Conservation (phyloP, 2,797 vertebrate genomes). For the Labeo calbasu region DNA sequence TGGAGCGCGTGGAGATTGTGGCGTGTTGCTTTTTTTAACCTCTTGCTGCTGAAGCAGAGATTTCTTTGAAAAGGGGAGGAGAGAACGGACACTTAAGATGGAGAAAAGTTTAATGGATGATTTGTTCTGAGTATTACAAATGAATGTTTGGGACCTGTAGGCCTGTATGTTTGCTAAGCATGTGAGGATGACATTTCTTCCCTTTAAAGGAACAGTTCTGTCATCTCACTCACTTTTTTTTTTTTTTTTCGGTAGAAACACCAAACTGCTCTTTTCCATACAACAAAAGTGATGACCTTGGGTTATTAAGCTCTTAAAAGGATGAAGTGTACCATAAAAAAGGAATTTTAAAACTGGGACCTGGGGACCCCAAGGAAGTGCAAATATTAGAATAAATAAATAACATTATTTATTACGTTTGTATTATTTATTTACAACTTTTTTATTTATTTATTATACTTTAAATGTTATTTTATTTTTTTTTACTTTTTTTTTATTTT, state of each 20-base stretch:
- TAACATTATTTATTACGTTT: no score
- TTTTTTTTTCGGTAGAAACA: no score
- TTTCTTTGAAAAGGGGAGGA: conserved; percentile 20
- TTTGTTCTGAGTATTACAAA: neutral
- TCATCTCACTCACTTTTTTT: neutral
- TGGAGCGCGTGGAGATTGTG: conserved; percentile 19
- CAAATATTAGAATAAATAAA: no score
- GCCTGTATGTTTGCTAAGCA: neutral
- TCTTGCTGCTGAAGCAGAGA: conserved; percentile 26
- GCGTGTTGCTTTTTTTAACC: conserved; percentile 43
- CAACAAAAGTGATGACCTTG: neutral
- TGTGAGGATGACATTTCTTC: neutral
- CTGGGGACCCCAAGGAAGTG: no score
- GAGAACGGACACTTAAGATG: conserved; percentile 21
- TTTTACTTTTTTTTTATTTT: no score
- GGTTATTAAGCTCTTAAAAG: neutral
- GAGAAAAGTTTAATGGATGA: neutral
- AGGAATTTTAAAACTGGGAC: neutral
- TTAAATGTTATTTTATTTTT: no score
- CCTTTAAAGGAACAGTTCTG: neutral
- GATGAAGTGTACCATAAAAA: neutral
- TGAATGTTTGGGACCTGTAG: neutral
- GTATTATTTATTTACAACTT: no score
- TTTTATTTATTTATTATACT: no score
- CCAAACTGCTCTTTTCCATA: neutral